Base-by-base conservation (phyloP, 2,797 vertebrate genomes). In the Vipera latastei region DNA sequence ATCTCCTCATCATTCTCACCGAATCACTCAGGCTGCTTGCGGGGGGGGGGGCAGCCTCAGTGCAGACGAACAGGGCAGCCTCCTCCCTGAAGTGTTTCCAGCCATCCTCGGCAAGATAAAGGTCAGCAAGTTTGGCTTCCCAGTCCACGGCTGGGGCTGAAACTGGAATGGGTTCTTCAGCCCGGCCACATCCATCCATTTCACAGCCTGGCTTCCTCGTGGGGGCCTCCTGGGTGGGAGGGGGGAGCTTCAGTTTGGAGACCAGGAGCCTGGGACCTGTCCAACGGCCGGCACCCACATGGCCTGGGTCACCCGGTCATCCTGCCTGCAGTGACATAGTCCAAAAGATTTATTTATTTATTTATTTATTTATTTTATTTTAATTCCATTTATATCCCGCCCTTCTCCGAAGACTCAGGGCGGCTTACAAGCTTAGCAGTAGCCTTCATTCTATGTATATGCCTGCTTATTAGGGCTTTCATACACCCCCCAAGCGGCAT, bases 101-200 rank as follows among this genome's bases (percentile, higher is more conserved):
- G 28, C 14, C 28, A 0, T 65, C 63, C 63, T 69, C 65, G 1
- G 65, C 13, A 6, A 7, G n/a, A 73, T 3, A n/a, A 18, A 73
- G 65, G n/a, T 18, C 65, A 38, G 65, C n/a, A 0, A 69, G n/a
- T 13, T 16, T 2, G 4, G n/a, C 65, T 32, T 32, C 65, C 32
- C 5, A 6, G n/a, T 32, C 2, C 16, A n/a, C 65, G 7, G 65
- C 6, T n/a, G 2, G 28, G 28, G 63, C 28, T 32, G 63, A n/a
- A 69, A 28, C 63, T n/a, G 63, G 13, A 11, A 12, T 13, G 4
- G 4, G 13, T 14, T 32, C 63, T 32, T 69, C 28, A 65, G 8
- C 60, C 25, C 0, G 9, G 25, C 60, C 25, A 61, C 9, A 11
- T 61, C 11, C 1, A 12, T 63, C 26, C 11, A 0, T 63, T 26